phyloP scores from a whole-genome alignment of 2,113 vertebrate genomes.

The Corythornis vintsioides region DNA sequence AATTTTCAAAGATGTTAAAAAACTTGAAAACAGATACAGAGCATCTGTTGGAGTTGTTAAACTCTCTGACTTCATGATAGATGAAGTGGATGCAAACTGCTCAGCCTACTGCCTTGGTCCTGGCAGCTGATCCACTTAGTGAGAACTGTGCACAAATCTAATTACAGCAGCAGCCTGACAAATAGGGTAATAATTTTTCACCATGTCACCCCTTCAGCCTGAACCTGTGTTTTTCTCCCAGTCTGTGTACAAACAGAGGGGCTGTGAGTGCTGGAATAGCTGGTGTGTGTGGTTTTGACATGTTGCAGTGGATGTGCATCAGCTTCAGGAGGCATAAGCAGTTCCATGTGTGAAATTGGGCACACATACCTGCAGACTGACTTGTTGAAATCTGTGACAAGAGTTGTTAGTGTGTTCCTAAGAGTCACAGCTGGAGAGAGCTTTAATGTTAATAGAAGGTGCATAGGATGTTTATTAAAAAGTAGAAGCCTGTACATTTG shows the following conservation, averaged over 20 bases:
- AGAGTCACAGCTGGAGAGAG: not conserved
- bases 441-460: not conserved
- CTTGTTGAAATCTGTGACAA: not conserved
- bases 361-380: not conserved
- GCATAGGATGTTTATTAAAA: not conserved
- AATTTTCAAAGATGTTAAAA: not conserved
- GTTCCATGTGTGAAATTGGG: not conserved
- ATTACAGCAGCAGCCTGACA: not conserved
- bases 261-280: not conserved
- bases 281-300: not conserved
- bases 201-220: not conserved
- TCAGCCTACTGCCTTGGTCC: not conserved
- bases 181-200: not conserved
- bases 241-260: not conserved
- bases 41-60: not conserved
- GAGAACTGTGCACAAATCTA: not conserved
- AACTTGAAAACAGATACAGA: not conserved
- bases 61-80: not conserved
- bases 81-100: not conserved
- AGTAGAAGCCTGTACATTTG: not conserved
- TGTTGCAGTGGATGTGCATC: not conserved
- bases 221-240: not conserved
- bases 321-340: not conserved
- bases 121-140: not conserved
- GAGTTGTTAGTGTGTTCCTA: not conserved